These are phyloP conservation scores for Ceuthmochares aereus DNA, from an alignment of 2,113 vertebrate genomes.

Conservation along the genomic window DNA sequence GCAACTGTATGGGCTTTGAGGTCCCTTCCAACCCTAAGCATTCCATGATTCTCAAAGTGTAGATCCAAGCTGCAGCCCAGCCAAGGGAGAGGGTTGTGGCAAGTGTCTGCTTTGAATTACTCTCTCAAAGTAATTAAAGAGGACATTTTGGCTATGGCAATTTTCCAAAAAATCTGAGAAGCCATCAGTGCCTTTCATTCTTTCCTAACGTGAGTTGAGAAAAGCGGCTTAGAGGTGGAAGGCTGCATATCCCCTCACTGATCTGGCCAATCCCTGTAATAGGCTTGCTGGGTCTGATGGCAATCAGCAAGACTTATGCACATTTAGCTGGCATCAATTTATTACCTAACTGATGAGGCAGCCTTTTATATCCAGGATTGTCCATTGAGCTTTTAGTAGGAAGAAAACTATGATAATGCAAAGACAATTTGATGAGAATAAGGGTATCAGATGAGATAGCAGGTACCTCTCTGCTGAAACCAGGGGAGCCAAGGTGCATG, in stretches of 20 bases:
- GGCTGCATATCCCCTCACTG: not conserved
- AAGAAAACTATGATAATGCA: not conserved
- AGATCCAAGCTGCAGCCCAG: not conserved
- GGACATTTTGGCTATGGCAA: not conserved
- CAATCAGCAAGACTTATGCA: not conserved
- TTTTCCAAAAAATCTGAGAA: not conserved
- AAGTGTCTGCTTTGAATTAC: not conserved
- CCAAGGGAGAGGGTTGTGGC: not conserved
- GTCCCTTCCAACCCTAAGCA: too few relatives aligned
- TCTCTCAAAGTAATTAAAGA: not conserved
- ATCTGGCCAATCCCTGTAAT: not conserved
- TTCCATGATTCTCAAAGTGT: too few relatives aligned
- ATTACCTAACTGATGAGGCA: not conserved
- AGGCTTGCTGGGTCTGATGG: not conserved
- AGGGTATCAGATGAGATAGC: fast-evolving
- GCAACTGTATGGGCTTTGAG: too few relatives aligned
- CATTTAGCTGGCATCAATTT: not conserved
- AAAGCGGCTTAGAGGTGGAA: constrained; percentile 31
- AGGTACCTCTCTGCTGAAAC: not conserved
- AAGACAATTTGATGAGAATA: not conserved
- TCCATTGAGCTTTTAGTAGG: not conserved
- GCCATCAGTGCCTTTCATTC: not conserved
- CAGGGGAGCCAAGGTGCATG: not conserved
- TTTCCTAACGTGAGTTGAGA: not conserved
- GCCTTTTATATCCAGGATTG: not conserved